These are phyloP conservation scores for Zygaena filipendulae DNA, from an alignment of 2,888 invertebrate species.

Conservation along the genomic window DNA sequence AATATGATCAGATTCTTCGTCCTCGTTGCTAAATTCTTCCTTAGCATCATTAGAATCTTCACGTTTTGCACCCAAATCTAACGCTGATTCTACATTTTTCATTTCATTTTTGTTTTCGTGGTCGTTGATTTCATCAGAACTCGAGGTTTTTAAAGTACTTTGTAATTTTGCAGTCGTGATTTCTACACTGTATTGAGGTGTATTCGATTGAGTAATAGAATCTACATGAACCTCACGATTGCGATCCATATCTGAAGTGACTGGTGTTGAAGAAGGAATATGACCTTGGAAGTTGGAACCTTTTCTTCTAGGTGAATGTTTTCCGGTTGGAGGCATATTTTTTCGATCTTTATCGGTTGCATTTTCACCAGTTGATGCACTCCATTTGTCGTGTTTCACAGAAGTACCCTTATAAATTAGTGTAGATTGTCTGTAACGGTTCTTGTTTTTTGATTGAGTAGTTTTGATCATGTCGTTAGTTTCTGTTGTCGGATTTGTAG, in stretches of 20 bases:
- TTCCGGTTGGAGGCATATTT: constrained; percentile 18
- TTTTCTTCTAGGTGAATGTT: constrained; percentile 35
- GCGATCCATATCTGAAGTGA: constrained; percentile 22
- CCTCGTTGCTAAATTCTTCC: constrained; percentile 18
- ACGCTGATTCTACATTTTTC: no score
- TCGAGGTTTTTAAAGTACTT: constrained; percentile 12
- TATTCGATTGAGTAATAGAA: constrained; percentile 10
- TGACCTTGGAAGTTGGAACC: constrained; percentile 56
- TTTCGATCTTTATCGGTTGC: constrained; percentile 26
- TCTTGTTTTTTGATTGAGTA: constrained; percentile 31
- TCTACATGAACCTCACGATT: constrained; percentile 20
- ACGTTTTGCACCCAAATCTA: no score
- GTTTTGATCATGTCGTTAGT: constrained; percentile 21
- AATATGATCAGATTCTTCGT: constrained; percentile 13
- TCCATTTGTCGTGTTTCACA: constrained; percentile 58
- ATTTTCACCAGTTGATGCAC: no score
- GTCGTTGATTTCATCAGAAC: constrained; percentile 18
- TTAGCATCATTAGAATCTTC: constrained; percentile 16
- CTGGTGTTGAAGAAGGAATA: constrained; percentile 29
- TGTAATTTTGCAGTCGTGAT: not conserved
- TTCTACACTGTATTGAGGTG: constrained; percentile 9
- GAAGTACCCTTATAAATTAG: constrained; percentile 53
- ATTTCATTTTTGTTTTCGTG: constrained; percentile 9
- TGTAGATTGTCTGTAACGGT: constrained; percentile 52
- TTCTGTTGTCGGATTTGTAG: constrained; percentile 17